Evolutionary conservation across 2,113 vertebrate genomes (phyloP), one percentile per base, ranked within the genome.

Genomic region (Corvus moneduloides): DNA sequence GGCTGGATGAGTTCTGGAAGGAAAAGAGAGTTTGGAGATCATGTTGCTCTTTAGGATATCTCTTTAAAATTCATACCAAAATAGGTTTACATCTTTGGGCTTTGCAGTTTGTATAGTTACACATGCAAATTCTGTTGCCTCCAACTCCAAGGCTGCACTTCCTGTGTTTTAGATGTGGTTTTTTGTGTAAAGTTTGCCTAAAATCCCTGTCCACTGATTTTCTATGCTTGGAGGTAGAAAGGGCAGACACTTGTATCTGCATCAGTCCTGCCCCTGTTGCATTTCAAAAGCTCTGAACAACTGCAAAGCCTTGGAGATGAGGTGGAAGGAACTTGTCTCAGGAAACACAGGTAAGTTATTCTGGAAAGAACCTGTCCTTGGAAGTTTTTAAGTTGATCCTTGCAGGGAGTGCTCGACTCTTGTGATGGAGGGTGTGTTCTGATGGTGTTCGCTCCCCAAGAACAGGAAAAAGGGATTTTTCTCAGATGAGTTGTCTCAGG

Each of bases 31-130:
- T 77, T 69, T 89, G 69, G 80, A 91, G 87, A 78, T 87, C 9
- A 8, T 63, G 41, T 91, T 87, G 77, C 77, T 95, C 67, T 84
- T 92, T 19, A 72, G 43, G 62, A 80, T 58, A 58, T 78, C 39
- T 94, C 80, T 86, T 89, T 87, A 87, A 92, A 92, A 61, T 61
- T 87, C 30, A n/a, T 81, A 78, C 56, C 48, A 59, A 93, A 93
- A 84, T 26, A 67, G 66, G 73, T 71, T 92, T 84, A 39, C 16
- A 16, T 52, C 52, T 87, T 89, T 32, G 16, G 76, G 16, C 35
- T 90, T 54, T 59, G 35, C 43, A 77, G 64, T 67, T 74, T 66
- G 16, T 28, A 7, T 35, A 86, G 33, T 71, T 48, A 37, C 44
- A 41, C 2, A 0, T 5, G 6, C 23, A 78, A 66, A 35, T 41